Evolutionary conservation across 2,113 vertebrate species (phyloP).

Genomic region (Gallinago paraguaiae): DNA sequence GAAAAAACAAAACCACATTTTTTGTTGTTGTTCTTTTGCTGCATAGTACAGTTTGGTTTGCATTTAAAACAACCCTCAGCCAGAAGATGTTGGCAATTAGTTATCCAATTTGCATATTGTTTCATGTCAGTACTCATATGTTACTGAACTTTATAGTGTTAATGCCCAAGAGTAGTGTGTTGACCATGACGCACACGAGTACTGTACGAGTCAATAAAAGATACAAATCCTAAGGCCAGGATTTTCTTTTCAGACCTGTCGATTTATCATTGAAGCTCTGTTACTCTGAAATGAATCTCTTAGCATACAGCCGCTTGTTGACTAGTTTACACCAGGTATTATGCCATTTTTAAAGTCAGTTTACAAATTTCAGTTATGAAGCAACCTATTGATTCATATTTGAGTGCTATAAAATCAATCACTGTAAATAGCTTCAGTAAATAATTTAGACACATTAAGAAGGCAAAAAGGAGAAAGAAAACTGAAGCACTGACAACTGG

Average conservation of each 20-base stretch:
- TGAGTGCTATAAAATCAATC: conserved; percentile 13
- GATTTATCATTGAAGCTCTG: background rate
- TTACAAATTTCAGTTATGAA: conserved; percentile 4
- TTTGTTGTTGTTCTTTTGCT: background rate
- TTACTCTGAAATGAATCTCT: background rate
- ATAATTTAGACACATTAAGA: conserved; percentile 8
- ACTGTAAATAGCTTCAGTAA: background rate
- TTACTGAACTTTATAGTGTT: background rate
- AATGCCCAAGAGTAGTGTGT: background rate
- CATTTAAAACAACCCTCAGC: background rate
- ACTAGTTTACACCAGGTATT: background rate
- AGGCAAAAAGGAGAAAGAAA: background rate
- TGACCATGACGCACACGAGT: background rate
- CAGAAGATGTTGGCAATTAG: background rate
- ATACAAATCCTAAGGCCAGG: background rate
- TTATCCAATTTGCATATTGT: background rate
- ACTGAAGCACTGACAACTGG: background rate
- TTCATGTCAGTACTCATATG: background rate
- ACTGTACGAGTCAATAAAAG: background rate
- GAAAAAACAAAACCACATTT: background rate
- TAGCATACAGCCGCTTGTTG: background rate
- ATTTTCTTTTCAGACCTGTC: background rate
- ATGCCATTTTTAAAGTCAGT: background rate
- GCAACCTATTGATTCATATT: background rate
- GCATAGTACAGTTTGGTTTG: background rate